phyloP scores from a whole-genome alignment of 2,113 vertebrate species.

The Corynorhinus townsendii region DNA sequence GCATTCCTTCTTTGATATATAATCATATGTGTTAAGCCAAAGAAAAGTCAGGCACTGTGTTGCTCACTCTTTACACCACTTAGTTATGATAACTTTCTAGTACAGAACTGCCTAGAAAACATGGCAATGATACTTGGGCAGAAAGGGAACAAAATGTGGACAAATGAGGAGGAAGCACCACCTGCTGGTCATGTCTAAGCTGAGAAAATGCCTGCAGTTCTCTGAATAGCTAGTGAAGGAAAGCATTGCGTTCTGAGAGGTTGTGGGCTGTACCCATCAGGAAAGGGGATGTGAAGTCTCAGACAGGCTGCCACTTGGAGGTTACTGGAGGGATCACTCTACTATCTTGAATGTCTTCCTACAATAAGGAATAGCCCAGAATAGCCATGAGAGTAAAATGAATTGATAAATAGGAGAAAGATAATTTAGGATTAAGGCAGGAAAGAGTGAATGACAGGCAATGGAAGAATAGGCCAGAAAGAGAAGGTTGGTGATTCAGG shows the following conservation, averaged over 20 bases:
- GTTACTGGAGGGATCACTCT: neutral
- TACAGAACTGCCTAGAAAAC: neutral
- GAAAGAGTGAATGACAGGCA: neutral
- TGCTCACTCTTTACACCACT: neutral
- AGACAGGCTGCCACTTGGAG: fast-evolving
- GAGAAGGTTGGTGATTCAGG: neutral
- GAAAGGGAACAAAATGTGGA: neutral
- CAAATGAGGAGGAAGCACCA: neutral
- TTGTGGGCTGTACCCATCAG: neutral
- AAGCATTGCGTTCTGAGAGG: neutral
- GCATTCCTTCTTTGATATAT: neutral
- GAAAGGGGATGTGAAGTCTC: neutral
- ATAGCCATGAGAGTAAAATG: neutral
- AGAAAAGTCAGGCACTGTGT: neutral
- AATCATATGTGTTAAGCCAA: neutral
- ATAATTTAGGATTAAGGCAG: neutral
- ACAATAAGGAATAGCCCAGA: neutral
- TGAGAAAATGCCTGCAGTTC: neutral
- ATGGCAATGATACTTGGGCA: neutral
- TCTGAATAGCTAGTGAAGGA: neutral
- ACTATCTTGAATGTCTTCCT: neutral
- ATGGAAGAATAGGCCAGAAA: fast-evolving
- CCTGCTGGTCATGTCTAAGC: fast-evolving
- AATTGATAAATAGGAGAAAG: neutral
- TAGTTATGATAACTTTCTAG: neutral